phyloP scores from a whole-genome alignment of 2,113 vertebrate species.

The Micronycteris hirsuta region DNA sequence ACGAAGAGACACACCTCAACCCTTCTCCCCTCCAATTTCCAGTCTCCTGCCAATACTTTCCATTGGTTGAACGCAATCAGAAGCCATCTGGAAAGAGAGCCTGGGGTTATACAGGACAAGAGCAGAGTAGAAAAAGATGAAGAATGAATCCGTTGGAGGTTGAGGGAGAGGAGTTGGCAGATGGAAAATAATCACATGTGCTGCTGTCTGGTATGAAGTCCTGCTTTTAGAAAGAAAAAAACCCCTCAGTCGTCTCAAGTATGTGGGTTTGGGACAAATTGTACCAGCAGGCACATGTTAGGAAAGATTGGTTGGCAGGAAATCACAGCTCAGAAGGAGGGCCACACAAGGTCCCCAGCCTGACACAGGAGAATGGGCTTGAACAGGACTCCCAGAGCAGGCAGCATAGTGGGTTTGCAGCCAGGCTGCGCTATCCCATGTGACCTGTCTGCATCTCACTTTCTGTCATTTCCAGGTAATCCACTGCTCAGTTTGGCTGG shows the following conservation, averaged over 20 bases:
- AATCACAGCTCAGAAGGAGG: not conserved
- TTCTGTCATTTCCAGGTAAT: not conserved
- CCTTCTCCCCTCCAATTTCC: not conserved
- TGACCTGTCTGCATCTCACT: not conserved
- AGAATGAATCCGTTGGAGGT: not conserved
- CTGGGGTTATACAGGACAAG: not conserved
- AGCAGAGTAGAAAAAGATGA: not conserved
- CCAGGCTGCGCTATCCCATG: not conserved
- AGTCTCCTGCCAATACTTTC: not conserved
- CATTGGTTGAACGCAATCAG: not conserved
- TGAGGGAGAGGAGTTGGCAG: not conserved
- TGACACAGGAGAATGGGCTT: not conserved
- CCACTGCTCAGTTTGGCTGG: not conserved
- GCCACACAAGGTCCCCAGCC: too few species aligned
- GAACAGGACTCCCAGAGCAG: not conserved
- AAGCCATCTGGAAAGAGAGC: not conserved
- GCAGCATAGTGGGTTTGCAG: rapidly evolving
- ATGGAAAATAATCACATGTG: not conserved
- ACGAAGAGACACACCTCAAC: not conserved
- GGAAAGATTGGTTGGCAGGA: not conserved
- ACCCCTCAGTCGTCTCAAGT: not conserved
- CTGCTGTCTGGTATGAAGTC: not conserved
- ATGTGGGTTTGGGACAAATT: slow-evolving; percentile 16
- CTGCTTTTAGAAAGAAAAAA: not conserved
- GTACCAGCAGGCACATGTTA: not conserved